Evolutionary conservation across 2,113 vertebrate species (phyloP).

Genomic region (Pantherophis guttatus): DNA sequence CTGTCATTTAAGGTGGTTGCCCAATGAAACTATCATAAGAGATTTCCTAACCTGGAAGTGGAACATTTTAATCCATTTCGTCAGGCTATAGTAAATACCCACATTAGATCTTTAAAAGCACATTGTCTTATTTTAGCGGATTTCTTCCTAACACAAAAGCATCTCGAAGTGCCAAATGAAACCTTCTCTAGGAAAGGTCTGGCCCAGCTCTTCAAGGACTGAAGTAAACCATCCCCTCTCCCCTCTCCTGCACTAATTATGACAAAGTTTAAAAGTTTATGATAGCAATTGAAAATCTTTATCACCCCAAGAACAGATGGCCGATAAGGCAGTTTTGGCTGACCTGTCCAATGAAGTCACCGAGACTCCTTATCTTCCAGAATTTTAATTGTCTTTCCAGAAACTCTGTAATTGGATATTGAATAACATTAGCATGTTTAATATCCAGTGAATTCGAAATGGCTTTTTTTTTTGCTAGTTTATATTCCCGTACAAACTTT

Average conservation of each 20-base stretch:
- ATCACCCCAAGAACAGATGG: conserved; percentile 19
- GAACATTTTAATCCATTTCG: background rate
- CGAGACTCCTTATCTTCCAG: conserved; percentile 22
- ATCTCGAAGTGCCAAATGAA: background rate
- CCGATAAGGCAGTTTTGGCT: conserved; percentile 33
- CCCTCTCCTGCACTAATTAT: background rate
- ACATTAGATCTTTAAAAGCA: background rate
- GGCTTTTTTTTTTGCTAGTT: conserved; percentile 28
- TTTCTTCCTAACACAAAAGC: background rate
- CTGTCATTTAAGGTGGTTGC: background rate
- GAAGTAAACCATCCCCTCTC: background rate
- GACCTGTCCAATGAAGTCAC: conserved; percentile 12
- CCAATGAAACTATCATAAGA: background rate
- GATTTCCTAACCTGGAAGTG: background rate
- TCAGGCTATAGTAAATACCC: background rate
- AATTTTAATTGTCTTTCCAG: conserved; percentile 20
- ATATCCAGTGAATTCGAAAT: conserved; percentile 17
- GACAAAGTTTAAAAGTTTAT: conserved; percentile 15
- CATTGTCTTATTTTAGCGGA: background rate
- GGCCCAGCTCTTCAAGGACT: background rate
- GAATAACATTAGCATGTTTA: conserved; percentile 44
- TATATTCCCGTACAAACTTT: conserved; percentile 43
- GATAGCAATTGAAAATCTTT: conserved; percentile 8
- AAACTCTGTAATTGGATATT: conserved; percentile 6
- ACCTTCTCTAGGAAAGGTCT: background rate